Percentiles rank a stretch among this genome's conserved stretches.
Evolutionary conservation across 2,797 vertebrate species (phyloP).

Genomic region (Poeciliopsis turneri): DNA sequence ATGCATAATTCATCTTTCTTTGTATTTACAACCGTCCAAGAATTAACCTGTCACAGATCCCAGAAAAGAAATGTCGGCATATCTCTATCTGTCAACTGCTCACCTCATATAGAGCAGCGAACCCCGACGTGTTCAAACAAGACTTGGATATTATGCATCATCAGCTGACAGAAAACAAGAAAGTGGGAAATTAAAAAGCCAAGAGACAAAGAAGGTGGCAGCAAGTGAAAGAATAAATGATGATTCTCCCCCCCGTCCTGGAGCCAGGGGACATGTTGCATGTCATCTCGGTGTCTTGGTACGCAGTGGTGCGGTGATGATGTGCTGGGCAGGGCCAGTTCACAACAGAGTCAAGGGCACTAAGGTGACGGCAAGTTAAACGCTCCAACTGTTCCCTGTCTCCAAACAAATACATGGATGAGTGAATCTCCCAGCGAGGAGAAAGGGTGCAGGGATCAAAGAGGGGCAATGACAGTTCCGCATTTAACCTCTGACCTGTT

Average conservation of each 20-base stretch:
- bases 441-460: conserved; percentile 44
- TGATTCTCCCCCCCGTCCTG: conserved; percentile 37
- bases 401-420: conserved; percentile 77
- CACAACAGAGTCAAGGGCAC: conserved; percentile 77
- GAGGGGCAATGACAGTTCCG: conserved; percentile 46
- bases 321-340: conserved; percentile 72
- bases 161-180: conserved; percentile 75
- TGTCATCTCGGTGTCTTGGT: conserved; percentile 77
- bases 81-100: conserved; percentile 67
- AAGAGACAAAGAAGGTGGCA: conserved; percentile 70
- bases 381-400: conserved; percentile 77
- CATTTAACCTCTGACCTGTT: conserved; percentile 60
- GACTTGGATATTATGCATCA: conserved; percentile 71
- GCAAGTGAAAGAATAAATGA: conserved; percentile 69
- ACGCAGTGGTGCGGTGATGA: conserved; percentile 76
- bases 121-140: conserved; percentile 57
- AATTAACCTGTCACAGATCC: conserved; percentile 73
- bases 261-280: conserved; percentile 77
- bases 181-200: conserved; percentile 73
- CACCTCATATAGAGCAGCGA: conserved; percentile 48
- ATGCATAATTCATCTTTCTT: conserved; percentile 76
- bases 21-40: conserved; percentile 73
- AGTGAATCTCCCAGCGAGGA: conserved; percentile 43
- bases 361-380: conserved; percentile 75
- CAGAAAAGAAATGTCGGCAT: conserved; percentile 50